Percentiles rank a stretch among this genome's conserved stretches.
phyloP scores from a whole-genome alignment of 2,113 vertebrate species.

The Alaudala cheleensis region DNA sequence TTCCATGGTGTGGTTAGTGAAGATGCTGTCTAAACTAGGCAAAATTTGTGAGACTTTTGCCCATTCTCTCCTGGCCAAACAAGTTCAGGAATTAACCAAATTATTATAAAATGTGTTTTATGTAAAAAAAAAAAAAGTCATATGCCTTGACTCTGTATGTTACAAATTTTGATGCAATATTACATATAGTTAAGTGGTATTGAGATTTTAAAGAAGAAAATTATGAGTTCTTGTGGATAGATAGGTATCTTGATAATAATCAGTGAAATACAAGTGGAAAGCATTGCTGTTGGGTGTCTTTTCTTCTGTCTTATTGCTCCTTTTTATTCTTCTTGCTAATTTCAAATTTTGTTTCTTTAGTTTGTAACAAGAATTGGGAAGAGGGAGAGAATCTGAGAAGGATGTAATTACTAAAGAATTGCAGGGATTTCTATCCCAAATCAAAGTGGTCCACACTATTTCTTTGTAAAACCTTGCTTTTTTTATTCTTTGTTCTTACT shows the following conservation, averaged over 20 bases:
- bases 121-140: background rate
- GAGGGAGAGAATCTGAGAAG: background rate
- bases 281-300: background rate
- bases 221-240: background rate
- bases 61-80: background rate
- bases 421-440: background rate
- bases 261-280: background rate
- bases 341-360: background rate
- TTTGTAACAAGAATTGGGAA: background rate
- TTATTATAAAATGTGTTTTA: background rate
- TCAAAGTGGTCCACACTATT: background rate
- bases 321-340: background rate
- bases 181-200: background rate
- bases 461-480: background rate
- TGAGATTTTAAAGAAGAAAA: background rate
- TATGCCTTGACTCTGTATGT: background rate
- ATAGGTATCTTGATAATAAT: background rate
- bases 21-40: background rate
- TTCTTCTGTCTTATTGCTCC: background rate
- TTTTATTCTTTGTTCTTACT: background rate
- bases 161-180: background rate
- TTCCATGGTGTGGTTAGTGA: background rate
- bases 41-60: background rate
- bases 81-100: background rate
- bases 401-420: background rate